Percentiles rank a stretch among this genome's conserved stretches.
phyloP scores from a whole-genome alignment of 2,888 invertebrate species.

The Platycnemis pennipes region DNA sequence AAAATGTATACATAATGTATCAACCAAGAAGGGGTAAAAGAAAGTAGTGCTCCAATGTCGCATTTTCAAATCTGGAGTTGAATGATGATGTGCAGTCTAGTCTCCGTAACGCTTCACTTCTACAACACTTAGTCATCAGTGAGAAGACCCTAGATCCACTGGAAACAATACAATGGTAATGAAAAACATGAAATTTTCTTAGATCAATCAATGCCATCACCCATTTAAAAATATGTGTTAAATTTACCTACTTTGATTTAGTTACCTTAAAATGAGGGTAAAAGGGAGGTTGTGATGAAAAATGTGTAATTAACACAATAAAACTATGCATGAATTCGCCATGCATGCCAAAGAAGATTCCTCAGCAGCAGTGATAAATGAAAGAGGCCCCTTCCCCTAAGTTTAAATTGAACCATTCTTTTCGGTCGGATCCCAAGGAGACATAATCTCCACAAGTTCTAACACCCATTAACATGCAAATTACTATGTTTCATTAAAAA shows the following conservation, averaged over 20 bases:
- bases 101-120: not conserved
- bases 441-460: not conserved
- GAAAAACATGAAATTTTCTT: not conserved
- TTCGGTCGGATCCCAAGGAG: not conserved
- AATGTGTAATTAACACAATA: not conserved
- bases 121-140: not conserved
- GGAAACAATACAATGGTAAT: not conserved
- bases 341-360: not conserved
- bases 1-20: constrained; percentile 49
- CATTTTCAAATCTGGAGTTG: not conserved
- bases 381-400: not conserved
- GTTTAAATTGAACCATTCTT: not conserved
- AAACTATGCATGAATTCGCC: not conserved
- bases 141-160: not conserved
- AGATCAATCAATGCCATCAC: not conserved
- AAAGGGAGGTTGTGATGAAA: not conserved
- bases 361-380: not conserved
- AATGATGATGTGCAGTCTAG: not conserved
- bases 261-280: not conserved
- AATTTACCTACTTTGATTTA: not conserved
- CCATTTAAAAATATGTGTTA: not conserved
- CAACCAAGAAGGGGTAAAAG: not conserved
- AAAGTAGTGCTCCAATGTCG: not conserved
- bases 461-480: not conserved
- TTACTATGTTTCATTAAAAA: constrained; percentile 17